These are phyloP conservation scores for Aurelia sp. DNA, from an alignment of 30 jellyfish, hydroid and myxozoan genomes.

Conservation along the genomic window DNA sequence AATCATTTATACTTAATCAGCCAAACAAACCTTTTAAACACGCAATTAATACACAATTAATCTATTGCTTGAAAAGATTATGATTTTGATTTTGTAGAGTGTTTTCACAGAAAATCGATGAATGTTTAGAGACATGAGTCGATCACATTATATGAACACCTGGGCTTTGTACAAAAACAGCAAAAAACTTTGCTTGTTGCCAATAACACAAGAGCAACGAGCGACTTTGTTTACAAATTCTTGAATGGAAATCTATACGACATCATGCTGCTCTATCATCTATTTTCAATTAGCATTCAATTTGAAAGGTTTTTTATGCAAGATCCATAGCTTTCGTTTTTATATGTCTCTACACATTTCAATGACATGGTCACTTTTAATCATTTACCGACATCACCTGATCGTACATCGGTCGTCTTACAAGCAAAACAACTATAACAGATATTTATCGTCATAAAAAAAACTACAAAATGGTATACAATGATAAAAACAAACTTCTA, in stretches of 20 bases:
- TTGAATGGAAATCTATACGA: slow-evolving; percentile 15
- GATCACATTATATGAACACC: slow-evolving; percentile 46
- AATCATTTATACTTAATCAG: slow-evolving; percentile 63
- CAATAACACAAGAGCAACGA: slow-evolving; percentile 45
- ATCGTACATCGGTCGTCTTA: too few species aligned
- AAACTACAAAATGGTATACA: too few species aligned
- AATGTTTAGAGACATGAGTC: slow-evolving; percentile 65
- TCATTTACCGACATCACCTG: too few species aligned
- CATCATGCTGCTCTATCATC: slow-evolving; percentile 59
- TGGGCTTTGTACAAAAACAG: slow-evolving; percentile 41
- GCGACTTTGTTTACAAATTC: slow-evolving; percentile 43
- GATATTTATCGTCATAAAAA: too few species aligned
- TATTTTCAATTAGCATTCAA: slow-evolving; percentile 24
- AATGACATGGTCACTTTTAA: too few species aligned
- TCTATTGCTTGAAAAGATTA: slow-evolving; percentile 75
- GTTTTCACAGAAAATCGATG: slow-evolving; percentile 47
- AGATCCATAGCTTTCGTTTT: neutral
- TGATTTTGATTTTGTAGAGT: slow-evolving; percentile 64
- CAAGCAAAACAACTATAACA: too few species aligned
- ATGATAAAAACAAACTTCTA: too few species aligned
- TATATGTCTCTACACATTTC: neutral
- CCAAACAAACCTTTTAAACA: slow-evolving; percentile 81
- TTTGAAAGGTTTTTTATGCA: slow-evolving; percentile 20
- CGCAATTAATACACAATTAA: slow-evolving; percentile 82
- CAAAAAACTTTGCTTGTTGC: slow-evolving; percentile 39